phyloP scores from a whole-genome alignment of 37 sponge, comb jelly and placozoan genomes.

The Ephydatia muelleri region DNA sequence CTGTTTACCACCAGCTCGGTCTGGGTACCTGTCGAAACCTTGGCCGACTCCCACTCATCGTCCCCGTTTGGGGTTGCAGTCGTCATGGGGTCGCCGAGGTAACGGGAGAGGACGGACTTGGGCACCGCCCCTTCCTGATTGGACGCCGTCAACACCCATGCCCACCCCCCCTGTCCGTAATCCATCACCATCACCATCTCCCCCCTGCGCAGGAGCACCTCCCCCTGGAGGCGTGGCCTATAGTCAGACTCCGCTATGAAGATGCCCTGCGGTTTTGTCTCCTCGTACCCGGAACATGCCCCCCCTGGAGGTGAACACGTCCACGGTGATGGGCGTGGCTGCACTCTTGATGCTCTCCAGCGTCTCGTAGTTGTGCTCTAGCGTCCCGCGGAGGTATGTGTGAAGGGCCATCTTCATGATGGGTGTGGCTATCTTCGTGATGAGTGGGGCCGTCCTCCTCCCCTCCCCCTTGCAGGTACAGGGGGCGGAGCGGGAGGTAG shows the following conservation, averaged over 20 bases:
- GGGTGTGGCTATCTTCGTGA: too few species aligned
- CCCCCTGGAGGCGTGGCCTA: conserved; percentile 34
- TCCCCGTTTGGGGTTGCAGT: neutral
- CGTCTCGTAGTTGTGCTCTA: neutral
- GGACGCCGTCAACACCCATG: conserved; percentile 36
- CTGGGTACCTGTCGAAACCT: neutral
- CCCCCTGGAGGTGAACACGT: neutral
- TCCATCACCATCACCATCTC: conserved; percentile 54
- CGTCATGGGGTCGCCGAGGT: conserved; percentile 6
- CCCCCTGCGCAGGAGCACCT: conserved; percentile 18
- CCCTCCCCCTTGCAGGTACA: neutral
- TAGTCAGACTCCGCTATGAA: neutral
- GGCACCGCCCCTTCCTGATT: conserved; percentile 46
- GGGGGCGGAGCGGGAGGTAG: neutral
- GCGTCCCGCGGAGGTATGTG: neutral
- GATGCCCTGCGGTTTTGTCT: conserved; percentile 50
- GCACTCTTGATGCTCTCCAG: neutral
- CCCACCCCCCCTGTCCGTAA: conserved; percentile 53
- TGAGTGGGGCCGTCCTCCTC: neutral
- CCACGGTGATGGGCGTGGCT: neutral
- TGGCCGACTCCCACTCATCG: neutral
- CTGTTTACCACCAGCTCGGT: conserved; percentile 3
- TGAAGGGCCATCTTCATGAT: neutral
- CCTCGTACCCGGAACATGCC: conserved; percentile 35
- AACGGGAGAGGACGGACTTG: conserved; percentile 27